Evolutionary conservation across 1,140 invertebrate species (phyloP).

Genomic region (Tachypleus tridentatus): DNA sequence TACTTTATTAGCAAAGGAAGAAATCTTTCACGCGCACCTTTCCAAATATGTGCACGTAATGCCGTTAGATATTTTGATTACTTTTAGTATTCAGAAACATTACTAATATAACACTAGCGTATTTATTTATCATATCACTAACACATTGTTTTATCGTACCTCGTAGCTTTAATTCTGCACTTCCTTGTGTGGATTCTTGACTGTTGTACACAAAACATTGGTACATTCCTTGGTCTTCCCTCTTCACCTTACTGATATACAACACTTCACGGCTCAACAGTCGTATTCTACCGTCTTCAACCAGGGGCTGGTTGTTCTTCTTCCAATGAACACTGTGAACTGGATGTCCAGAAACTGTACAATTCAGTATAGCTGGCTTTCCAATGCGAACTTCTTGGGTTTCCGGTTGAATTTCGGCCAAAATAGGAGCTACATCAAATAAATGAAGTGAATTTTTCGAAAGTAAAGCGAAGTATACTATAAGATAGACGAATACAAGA

Average conservation of each 20-base stretch:
- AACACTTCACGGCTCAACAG: constrained; percentile 21
- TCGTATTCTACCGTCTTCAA: constrained; percentile 16
- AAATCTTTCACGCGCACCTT: too few relatives aligned
- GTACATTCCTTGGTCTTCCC: constrained; percentile 38
- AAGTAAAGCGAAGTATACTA: too few relatives aligned
- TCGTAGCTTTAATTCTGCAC: constrained; percentile 33
- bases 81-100: too few relatives aligned
- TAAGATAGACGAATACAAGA: too few relatives aligned
- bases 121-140: too few relatives aligned
- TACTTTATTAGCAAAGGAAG: too few relatives aligned
- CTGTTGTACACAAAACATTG: constrained; percentile 35
- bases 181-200: constrained; percentile 32
- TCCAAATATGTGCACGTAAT: too few relatives aligned
- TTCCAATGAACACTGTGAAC: constrained; percentile 40
- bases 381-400: constrained; percentile 89
- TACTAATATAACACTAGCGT: too few relatives aligned
- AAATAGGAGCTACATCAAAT: constrained; percentile 12
- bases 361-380: constrained; percentile 89
- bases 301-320: constrained; percentile 15
- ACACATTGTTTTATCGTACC: too few relatives aligned
- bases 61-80: too few relatives aligned
- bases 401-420: constrained; percentile 39
- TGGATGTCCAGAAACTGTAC: constrained; percentile 73
- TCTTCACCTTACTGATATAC: constrained; percentile 28
- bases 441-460: not conserved